These are phyloP conservation scores for Chionoecetes opilio DNA, from an alignment of 1,140 invertebrate species.

Conservation along the genomic window DNA sequence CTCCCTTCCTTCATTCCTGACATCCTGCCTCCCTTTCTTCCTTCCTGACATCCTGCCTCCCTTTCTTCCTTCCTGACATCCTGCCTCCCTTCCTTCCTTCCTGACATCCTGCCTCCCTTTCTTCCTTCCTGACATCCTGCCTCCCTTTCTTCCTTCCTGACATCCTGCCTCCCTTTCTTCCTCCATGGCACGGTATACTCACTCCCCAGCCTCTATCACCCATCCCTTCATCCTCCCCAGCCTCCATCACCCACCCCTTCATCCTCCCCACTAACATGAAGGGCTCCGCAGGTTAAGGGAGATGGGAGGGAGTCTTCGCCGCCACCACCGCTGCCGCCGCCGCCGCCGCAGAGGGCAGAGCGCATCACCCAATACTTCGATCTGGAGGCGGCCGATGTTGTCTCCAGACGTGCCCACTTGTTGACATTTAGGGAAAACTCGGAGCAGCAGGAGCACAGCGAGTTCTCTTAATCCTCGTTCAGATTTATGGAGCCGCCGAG, in stretches of 20 bases:
- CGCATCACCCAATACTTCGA: slow-evolving; percentile 65
- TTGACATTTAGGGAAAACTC: slow-evolving; percentile 47
- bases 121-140: no score
- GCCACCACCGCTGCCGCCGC: slow-evolving; percentile 4
- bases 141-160: background rate
- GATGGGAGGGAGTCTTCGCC: background rate
- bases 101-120: no score
- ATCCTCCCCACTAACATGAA: no score
- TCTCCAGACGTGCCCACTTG: slow-evolving; percentile 50
- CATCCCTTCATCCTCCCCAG: no score
- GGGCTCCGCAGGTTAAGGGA: no score
- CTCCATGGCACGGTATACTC: no score
- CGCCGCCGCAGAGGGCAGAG: slow-evolving; percentile 41
- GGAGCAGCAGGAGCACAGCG: background rate
- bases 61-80: no score
- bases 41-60: background rate
- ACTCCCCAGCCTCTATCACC: no score
- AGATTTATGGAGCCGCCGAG: background rate
- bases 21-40: background rate
- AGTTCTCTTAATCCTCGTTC: background rate
- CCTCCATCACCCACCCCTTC: no score
- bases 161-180: background rate
- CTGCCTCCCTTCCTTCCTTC: background rate
- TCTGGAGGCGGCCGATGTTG: slow-evolving; percentile 45
- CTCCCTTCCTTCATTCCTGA: background rate